These are phyloP conservation scores for Cheilosia scutellata DNA, from an alignment of 2,888 invertebrate species.

Conservation along the genomic window DNA sequence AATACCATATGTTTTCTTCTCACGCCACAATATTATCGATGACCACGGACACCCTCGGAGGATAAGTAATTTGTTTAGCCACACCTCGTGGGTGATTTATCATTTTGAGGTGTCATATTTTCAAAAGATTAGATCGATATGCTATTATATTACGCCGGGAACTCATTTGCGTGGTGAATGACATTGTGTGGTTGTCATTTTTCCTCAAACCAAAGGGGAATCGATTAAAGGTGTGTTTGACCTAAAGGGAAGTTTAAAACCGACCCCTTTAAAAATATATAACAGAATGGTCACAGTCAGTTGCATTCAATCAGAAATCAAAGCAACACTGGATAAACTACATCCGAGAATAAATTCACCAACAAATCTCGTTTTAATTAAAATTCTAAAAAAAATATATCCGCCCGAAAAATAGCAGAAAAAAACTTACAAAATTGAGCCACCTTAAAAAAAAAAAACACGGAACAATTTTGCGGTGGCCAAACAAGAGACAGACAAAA, in stretches of 20 bases:
- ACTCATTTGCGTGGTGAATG: neutral
- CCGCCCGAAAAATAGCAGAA: neutral
- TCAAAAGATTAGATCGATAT: slow-evolving; percentile 59
- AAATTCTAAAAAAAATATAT: neutral
- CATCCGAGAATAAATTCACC: neutral
- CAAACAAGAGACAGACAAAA: neutral
- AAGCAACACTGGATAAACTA: slow-evolving; percentile 23
- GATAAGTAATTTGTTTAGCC: slow-evolving; percentile 58
- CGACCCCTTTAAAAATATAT: neutral
- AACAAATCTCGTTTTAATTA: slow-evolving; percentile 10
- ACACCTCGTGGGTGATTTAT: slow-evolving; percentile 69
- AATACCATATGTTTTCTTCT: neutral
- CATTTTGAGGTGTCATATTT: slow-evolving; percentile 66
- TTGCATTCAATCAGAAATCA: slow-evolving; percentile 28
- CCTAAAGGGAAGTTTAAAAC: neutral
- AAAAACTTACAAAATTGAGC: neutral
- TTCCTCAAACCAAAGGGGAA: neutral
- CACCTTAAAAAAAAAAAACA: neutral
- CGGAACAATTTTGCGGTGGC: neutral
- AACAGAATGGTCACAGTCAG: neutral
- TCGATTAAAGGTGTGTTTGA: slow-evolving; percentile 13
- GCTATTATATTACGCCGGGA: slow-evolving; percentile 7
- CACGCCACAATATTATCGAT: slow-evolving; percentile 3
- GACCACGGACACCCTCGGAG: slow-evolving; percentile 20
- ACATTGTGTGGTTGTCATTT: neutral